phyloP scores from a whole-genome alignment of 2,797 vertebrate genomes.

The Danio kyathit region DNA sequence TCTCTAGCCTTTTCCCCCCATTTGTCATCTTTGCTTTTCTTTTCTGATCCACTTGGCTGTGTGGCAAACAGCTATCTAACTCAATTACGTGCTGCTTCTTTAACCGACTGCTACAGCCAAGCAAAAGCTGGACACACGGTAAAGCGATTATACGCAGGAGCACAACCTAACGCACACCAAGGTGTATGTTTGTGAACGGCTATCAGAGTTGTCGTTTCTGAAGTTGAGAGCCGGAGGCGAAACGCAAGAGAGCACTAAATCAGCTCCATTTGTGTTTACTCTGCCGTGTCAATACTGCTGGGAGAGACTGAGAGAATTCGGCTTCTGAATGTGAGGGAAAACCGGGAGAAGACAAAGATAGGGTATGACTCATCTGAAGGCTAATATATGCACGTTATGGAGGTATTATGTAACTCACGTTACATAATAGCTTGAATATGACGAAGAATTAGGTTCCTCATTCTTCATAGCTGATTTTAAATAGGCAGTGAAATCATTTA shows the following conservation, averaged over 20 bases:
- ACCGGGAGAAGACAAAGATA: not conserved
- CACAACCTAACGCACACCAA: conserved; percentile 5
- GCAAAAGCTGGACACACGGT: conserved; percentile 46
- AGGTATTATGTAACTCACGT: conserved; percentile 21
- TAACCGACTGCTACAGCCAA: conserved; percentile 12
- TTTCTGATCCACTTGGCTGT: conserved; percentile 37
- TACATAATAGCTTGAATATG: conserved; percentile 9
- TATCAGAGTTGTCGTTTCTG: conserved; percentile 27
- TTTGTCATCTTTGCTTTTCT: conserved; percentile 33
- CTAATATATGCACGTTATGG: not conserved
- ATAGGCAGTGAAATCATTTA: not conserved
- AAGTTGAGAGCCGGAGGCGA: not conserved
- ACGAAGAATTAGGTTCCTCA: not conserved
- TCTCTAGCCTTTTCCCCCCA: conserved; percentile 9
- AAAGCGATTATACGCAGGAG: conserved; percentile 52
- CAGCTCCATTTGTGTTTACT: not conserved
- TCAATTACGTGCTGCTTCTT: conserved; percentile 53
- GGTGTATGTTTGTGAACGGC: conserved; percentile 40
- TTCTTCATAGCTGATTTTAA: not conserved
- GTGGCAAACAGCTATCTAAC: conserved; percentile 42
- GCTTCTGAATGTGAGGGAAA: not conserved
- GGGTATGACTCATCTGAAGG: not conserved
- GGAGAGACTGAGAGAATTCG: not conserved
- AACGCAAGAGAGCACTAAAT: not conserved
- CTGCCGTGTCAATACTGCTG: not conserved